Evolutionary conservation across 2,113 vertebrate genomes (phyloP).

Genomic region (Gorilla gorilla): DNA sequence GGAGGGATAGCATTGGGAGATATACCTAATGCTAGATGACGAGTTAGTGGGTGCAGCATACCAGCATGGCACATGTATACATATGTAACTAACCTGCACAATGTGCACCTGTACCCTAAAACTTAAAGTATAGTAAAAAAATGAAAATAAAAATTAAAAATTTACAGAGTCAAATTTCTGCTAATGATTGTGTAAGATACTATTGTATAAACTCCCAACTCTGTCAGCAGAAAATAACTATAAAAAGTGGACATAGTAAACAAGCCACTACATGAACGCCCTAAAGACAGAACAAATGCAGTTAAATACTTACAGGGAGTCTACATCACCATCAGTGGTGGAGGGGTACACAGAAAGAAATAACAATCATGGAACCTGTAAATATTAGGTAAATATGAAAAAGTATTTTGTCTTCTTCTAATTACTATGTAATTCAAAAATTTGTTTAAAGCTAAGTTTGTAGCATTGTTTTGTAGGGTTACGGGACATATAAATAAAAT

Average conservation of each 20-base stretch:
- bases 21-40: no score
- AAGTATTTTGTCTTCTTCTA: not conserved
- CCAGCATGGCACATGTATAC: no score
- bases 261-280: not conserved
- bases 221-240: conserved; percentile 26
- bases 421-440: not conserved
- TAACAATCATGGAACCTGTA: not conserved
- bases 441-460: not conserved
- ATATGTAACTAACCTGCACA: no score
- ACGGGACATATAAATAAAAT: not conserved
- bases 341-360: not conserved
- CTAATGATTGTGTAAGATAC: not conserved
- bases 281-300: not conserved
- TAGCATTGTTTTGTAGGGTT: not conserved
- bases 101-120: no score
- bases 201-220: not conserved
- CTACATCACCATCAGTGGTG: not conserved
- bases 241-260: not conserved
- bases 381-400: not conserved
- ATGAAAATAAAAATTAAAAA: no score
- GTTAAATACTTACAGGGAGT: not conserved
- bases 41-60: no score
- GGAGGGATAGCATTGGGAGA: no score
- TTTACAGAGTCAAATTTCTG: not conserved
- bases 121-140: no score